phyloP scores from a whole-genome alignment of 2,888 invertebrate species.

The Platypus cylindrus region DNA sequence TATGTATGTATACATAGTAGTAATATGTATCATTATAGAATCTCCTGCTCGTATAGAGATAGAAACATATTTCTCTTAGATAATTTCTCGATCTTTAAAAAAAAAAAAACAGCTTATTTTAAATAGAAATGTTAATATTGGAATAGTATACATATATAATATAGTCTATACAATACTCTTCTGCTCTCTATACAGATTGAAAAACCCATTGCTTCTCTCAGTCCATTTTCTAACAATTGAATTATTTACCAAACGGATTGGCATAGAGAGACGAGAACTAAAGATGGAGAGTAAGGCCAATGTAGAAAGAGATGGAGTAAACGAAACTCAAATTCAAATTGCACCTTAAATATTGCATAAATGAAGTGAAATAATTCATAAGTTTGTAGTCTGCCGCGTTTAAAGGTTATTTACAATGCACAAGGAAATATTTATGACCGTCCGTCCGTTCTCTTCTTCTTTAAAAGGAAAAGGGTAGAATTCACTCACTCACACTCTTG shows the following conservation, averaged over 20 bases:
- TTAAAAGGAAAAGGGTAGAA: too few species aligned
- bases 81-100: too few species aligned
- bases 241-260: conserved; percentile 38
- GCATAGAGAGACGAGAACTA: conserved; percentile 34
- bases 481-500: too few species aligned
- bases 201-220: conserved; percentile 28
- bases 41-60: too few species aligned
- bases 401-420: conserved; percentile 41
- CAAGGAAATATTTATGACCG: conserved; percentile 46
- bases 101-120: conserved; percentile 25
- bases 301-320: too few species aligned
- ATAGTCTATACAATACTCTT: too few species aligned
- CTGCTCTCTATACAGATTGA: too few species aligned
- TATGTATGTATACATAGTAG: too few species aligned
- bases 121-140: conserved; percentile 32
- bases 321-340: conserved; percentile 36
- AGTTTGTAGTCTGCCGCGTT: conserved; percentile 39
- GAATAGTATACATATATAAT: too few species aligned
- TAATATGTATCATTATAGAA: too few species aligned
- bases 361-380: conserved; percentile 39
- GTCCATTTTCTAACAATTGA: conserved; percentile 35
- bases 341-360: conserved; percentile 39
- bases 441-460: conserved; percentile 26
- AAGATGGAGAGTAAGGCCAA: too few species aligned
- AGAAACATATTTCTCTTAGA: too few species aligned